These are phyloP conservation scores for Xestoiulus laeticollis DNA, from an alignment of 2,888 invertebrate species.

Conservation along the genomic window DNA sequence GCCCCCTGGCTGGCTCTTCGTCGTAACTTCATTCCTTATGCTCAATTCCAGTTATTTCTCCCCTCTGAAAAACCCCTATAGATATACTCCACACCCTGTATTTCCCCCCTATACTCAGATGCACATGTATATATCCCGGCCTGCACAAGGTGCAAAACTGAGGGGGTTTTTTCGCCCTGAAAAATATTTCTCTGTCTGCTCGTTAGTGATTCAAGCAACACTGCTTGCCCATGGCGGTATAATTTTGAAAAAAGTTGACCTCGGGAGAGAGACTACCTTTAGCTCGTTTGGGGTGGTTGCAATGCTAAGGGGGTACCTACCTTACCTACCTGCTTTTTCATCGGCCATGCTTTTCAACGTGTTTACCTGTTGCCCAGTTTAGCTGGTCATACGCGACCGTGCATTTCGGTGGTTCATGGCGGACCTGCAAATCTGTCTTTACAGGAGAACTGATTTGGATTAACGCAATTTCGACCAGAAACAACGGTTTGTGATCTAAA, in stretches of 20 bases:
- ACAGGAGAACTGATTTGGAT: background rate
- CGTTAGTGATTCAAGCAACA: conserved; percentile 17
- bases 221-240: too few relatives aligned
- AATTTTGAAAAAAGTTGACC: conserved; percentile 3
- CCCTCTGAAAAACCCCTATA: background rate
- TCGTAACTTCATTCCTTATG: background rate
- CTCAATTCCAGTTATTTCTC: background rate
- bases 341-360: background rate
- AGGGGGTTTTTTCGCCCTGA: conserved; percentile 3
- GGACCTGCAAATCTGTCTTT: background rate
- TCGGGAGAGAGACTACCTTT: conserved; percentile 41
- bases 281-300: conserved; percentile 46
- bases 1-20: background rate
- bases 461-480: background rate
- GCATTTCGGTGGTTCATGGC: conserved; percentile 36
- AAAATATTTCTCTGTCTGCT: background rate
- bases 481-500: background rate
- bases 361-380: background rate
- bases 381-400: conserved; percentile 42
- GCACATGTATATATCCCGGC: background rate
- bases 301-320: background rate
- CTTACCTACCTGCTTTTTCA: background rate
- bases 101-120: background rate
- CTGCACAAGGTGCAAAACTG: background rate
- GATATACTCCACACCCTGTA: background rate